A percentile compares a stretch with the other conserved stretches of the same genome.
Evolutionary conservation across 1,140 invertebrate species (phyloP).

Genomic region (Drosophila sulfurigaster): DNA sequence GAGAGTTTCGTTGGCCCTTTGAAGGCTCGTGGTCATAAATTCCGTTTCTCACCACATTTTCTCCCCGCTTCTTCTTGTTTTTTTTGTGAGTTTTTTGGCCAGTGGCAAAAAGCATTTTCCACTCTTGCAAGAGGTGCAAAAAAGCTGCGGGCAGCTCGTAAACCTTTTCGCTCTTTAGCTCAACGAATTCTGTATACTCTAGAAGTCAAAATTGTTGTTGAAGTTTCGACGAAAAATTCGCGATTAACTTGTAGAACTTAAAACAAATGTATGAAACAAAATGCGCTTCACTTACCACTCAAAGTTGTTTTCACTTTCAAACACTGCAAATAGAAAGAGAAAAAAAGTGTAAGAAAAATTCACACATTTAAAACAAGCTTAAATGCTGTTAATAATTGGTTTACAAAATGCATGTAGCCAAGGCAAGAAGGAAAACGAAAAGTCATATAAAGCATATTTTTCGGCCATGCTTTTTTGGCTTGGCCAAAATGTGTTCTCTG

Average conservation of each 20-base stretch:
- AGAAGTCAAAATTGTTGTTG: too few species aligned
- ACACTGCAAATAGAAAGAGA: too few species aligned
- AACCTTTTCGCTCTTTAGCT: background rate
- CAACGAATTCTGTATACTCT: constrained; percentile 54
- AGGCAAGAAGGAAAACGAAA: background rate
- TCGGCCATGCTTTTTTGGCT: constrained; percentile 62
- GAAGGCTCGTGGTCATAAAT: constrained; percentile 83
- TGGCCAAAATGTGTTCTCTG: constrained; percentile 14
- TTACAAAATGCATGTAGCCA: too few species aligned
- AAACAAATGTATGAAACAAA: too few species aligned
- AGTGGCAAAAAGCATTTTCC: constrained; percentile 62
- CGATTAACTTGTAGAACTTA: too few species aligned
- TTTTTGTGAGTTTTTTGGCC: constrained; percentile 44
- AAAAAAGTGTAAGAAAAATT: background rate
- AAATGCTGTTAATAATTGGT: too few species aligned
- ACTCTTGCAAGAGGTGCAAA: constrained; percentile 71
- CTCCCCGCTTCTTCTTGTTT: constrained; percentile 2
- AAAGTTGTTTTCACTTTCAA: too few species aligned
- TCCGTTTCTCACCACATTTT: constrained; percentile 84
- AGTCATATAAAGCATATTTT: constrained; percentile 80
- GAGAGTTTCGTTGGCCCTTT: constrained; percentile 60
- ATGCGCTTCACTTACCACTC: too few species aligned
- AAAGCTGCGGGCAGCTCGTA: constrained; percentile 57
- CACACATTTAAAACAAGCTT: background rate
- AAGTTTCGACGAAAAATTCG: too few species aligned